These are phyloP conservation scores for Conchocele bisecta DNA, from an alignment of 2,888 invertebrate genomes.

Conservation along the genomic window DNA sequence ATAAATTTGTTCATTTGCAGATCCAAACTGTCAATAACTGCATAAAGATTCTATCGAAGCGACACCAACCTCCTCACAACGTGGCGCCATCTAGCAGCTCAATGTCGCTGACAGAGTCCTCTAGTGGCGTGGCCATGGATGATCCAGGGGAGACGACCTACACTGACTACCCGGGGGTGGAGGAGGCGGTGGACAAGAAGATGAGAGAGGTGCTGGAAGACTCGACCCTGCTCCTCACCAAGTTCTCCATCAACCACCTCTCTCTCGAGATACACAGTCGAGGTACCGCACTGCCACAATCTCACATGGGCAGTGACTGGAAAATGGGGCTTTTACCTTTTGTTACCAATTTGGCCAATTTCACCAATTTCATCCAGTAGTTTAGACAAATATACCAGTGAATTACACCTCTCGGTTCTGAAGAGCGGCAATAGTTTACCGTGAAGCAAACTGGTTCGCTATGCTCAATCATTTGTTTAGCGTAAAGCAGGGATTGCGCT, in stretches of 20 bases:
- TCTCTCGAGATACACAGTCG: constrained; percentile 88
- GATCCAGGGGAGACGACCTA: constrained; percentile 43
- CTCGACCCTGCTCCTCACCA: constrained; percentile 89
- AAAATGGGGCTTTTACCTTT: no score
- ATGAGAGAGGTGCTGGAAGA: constrained; percentile 60
- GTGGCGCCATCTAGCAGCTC: constrained; percentile 39
- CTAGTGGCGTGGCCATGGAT: constrained; percentile 36
- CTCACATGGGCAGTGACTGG: no score
- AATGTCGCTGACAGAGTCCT: constrained; percentile 48
- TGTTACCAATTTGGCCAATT: no score
- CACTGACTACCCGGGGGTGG: constrained; percentile 23
- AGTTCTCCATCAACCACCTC: constrained; percentile 92
- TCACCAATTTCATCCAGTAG: no score
- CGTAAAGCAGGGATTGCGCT: no score
- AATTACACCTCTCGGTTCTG: no score
- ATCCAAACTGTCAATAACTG: constrained; percentile 69
- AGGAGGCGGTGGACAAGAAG: constrained; percentile 34
- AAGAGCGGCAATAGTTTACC: no score
- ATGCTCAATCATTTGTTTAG: no score
- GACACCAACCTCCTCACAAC: constrained; percentile 13
- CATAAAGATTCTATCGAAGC: constrained; percentile 57
- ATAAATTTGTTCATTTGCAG: constrained; percentile 47
- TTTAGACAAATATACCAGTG: no score
- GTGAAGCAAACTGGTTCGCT: no score
- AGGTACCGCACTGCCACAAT: no score